Base-by-base conservation (phyloP, 1,140 invertebrate species). In the Leptestheria dahalacensis region DNA sequence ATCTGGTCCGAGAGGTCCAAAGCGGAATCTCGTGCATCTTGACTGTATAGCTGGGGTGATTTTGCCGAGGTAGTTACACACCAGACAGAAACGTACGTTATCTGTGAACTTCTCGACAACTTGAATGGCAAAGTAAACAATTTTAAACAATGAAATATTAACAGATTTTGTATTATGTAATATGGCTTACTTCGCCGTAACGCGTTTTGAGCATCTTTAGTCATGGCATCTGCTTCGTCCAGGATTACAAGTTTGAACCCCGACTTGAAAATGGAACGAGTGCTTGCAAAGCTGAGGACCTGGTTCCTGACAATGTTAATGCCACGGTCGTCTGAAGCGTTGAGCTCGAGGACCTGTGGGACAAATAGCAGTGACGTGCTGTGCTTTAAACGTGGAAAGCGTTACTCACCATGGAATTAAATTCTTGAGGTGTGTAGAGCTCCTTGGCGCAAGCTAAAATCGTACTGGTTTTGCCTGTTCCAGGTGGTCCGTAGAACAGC, bases 161-260 rank as follows among this genome's bases (percentile, higher is more conserved):
- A 18, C 18, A 47, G 50, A 4, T 23, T 26, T 28, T 1, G 4
- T 49, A 23, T 10, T n/a, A 24, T 25, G 15, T 29, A 57, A 12
- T 64, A 50, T 11, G n/a, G 71, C 76, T 79, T 78, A 92, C 90
- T 92, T 82, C 96, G 83, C 66, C 95, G 79, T 1, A 99, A 75
- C 28, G 96, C 95, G 82, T 97, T 98, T 73, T 99, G 97, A 2
- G 97, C 97, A 83, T 99, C 95, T 70, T 92, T 90, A 2, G 97
- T 99, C 97, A 99, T 99, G 1, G 96, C 92, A 81, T 99, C 97
- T 10, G 96, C 96, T 80, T 99, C 97, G 81, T 99, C 97, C 11
- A 99, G 73, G 65, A 99, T 98, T 48, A 99, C 91, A 12, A 99
- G 75, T 73, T 99, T 99, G 64, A 91, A 94, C 2, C 89, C 87